Evolutionary conservation across 2,113 vertebrate species (phyloP).

Genomic region (Recurvirostra avosetta): DNA sequence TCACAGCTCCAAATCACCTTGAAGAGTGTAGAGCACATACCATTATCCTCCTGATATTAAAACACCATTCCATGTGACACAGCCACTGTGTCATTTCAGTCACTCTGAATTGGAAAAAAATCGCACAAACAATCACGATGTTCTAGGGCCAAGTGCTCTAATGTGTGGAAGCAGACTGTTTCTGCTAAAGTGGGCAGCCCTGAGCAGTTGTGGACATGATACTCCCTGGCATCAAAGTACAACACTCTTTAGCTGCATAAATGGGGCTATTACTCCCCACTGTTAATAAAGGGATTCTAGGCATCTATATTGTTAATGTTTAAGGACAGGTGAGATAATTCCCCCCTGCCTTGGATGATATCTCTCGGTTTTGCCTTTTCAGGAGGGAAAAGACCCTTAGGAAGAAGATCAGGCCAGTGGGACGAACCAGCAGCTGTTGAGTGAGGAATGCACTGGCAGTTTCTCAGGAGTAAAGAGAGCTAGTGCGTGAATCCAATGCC

Average conservation of each 20-base stretch:
- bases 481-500: not conserved
- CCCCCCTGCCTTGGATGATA: not conserved
- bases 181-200: not conserved
- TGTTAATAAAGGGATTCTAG: not conserved
- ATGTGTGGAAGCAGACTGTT: not conserved
- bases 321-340: not conserved
- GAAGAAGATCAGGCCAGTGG: not conserved
- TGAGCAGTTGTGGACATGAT: not conserved
- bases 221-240: not conserved
- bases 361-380: not conserved
- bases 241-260: not conserved
- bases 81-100: rapidly evolving
- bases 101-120: not conserved
- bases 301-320: not conserved
- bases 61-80: not conserved
- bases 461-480: conserved; percentile 33
- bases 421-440: conserved; percentile 19
- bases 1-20: not conserved
- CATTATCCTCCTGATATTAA: not conserved
- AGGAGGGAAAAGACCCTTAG: not conserved
- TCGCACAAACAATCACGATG: not conserved
- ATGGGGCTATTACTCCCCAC: not conserved
- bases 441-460: not conserved
- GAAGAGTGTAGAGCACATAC: not conserved
- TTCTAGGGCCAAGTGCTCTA: not conserved